Percentiles rank a stretch among this genome's conserved stretches.
Evolutionary conservation across 2,113 vertebrate species (phyloP).

Genomic region (Bos javanicus): DNA sequence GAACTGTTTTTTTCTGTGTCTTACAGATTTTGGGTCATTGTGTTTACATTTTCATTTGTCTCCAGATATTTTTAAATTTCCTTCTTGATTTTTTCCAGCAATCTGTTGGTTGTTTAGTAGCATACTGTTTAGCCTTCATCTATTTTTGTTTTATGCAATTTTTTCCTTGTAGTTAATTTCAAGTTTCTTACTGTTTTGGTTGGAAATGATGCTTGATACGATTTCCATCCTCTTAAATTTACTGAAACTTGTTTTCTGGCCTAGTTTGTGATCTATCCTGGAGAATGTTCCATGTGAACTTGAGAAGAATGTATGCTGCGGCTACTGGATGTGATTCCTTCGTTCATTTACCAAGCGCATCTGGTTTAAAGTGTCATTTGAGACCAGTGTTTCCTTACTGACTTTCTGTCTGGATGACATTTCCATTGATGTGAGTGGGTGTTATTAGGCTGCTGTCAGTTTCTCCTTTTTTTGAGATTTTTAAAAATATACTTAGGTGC

Average conservation of each 20-base stretch:
- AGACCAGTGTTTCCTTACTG: too few relatives aligned
- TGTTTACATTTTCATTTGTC: neutral
- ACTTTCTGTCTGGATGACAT: neutral
- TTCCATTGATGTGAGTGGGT: neutral
- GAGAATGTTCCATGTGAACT: neutral
- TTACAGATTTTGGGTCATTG: neutral
- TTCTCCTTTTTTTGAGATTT: neutral
- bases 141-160: neutral
- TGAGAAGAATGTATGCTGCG: neutral
- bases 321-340: neutral
- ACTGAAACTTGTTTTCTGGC: neutral
- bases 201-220: neutral
- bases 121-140: neutral
- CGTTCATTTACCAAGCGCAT: neutral
- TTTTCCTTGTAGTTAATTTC: neutral
- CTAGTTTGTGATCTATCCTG: neutral
- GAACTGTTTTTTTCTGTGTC: neutral
- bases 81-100: neutral
- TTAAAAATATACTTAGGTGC: neutral
- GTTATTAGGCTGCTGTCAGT: neutral
- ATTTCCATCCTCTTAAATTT: neutral
- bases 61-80: neutral
- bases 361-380: neutral
- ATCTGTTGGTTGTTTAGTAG: fast-evolving
- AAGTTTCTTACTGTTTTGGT: neutral